phyloP scores from a whole-genome alignment of 2,113 vertebrate genomes.

The Tor tambroides region DNA sequence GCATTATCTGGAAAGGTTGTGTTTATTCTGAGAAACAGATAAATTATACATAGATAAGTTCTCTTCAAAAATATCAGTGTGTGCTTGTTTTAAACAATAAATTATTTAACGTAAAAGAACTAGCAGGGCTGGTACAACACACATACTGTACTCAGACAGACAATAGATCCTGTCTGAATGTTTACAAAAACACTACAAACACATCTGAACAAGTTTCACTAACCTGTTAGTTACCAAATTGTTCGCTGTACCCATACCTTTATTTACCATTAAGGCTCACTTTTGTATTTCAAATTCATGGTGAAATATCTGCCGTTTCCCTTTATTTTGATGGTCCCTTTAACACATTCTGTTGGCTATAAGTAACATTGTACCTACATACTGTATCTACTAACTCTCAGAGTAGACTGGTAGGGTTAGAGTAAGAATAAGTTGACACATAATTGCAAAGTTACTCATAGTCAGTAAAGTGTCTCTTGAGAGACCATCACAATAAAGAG shows the following conservation, averaged over 20 bases:
- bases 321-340: neutral
- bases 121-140: constrained; percentile 57
- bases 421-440: no score
- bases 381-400: no score
- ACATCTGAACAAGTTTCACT: constrained; percentile 30
- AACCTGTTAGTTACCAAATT: constrained; percentile 31
- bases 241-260: neutral
- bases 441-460: neutral
- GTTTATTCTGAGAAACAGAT: constrained; percentile 70
- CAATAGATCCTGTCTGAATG: constrained; percentile 43
- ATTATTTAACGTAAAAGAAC: constrained; percentile 64
- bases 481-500: no score
- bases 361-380: no score
- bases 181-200: constrained; percentile 51
- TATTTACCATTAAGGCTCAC: neutral
- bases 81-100: constrained; percentile 57
- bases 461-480: neutral
- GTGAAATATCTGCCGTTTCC: neutral
- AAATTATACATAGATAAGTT: constrained; percentile 65
- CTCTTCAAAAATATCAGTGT: constrained; percentile 62
- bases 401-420: no score
- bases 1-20: constrained; percentile 41
- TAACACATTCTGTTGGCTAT: neutral
- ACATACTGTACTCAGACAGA: constrained; percentile 54
- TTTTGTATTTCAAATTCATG: neutral